These are phyloP conservation scores for Hedya salicella DNA, from an alignment of 2,888 invertebrate genomes.

Conservation along the genomic window DNA sequence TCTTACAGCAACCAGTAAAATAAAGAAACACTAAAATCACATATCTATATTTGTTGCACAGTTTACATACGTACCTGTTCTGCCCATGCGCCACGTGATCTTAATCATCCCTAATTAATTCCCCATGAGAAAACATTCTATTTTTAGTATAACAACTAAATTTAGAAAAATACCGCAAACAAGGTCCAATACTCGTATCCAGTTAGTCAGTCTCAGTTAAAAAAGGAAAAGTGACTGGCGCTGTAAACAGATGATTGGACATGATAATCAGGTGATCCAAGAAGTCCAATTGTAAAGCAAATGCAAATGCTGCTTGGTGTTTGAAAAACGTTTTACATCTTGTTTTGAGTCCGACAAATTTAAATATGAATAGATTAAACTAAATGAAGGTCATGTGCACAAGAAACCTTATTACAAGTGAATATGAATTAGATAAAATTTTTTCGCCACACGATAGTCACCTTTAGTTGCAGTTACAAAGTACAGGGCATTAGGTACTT, in stretches of 20 bases:
- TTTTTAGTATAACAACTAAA: not conserved
- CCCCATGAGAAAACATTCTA: not conserved
- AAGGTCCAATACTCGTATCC: not conserved
- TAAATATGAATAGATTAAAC: constrained; percentile 34
- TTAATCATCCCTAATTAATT: not conserved
- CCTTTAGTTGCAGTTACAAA: too few relatives aligned
- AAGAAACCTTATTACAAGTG: constrained; percentile 13
- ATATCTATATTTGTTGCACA: not conserved
- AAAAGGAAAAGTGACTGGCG: not conserved
- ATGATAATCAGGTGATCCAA: constrained; percentile 9
- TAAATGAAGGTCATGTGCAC: constrained; percentile 30
- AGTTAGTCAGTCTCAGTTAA: not conserved
- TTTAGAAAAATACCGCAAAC: not conserved
- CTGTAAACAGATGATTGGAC: not conserved
- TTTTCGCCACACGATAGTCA: constrained; percentile 5
- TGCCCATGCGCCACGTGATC: not conserved
- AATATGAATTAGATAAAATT: constrained; percentile 27
- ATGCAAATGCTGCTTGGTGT: constrained; percentile 18
- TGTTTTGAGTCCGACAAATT: constrained; percentile 31
- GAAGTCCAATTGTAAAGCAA: constrained; percentile 17
- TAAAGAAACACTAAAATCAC: not conserved
- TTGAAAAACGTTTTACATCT: constrained; percentile 19
- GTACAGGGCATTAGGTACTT: not conserved
- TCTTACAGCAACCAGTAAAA: too few relatives aligned
- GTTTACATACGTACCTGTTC: not conserved